Evolutionary conservation across 1,140 invertebrate species (phyloP).

Genomic region (Drosophila pseudoobscura): DNA sequence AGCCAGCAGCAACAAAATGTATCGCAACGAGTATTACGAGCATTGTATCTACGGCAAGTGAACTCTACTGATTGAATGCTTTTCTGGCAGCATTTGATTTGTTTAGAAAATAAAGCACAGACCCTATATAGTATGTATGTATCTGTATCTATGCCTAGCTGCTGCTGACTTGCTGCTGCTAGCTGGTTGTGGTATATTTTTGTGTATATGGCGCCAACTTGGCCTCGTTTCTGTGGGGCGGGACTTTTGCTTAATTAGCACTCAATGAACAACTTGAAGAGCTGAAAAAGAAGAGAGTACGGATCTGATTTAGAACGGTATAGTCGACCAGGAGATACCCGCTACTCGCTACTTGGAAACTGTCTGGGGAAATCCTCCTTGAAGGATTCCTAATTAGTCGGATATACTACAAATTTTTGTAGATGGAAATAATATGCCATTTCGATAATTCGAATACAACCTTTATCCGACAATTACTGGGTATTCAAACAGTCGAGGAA

Average conservation of each 20-base stretch:
- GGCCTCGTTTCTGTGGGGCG: constrained; percentile 70
- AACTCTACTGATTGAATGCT: constrained; percentile 74
- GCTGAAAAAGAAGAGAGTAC: constrained; percentile 3
- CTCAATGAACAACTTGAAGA: constrained; percentile 72
- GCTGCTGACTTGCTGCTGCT: constrained; percentile 28
- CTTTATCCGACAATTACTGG: neutral
- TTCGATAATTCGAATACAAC: too few species aligned
- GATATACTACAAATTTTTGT: too few species aligned
- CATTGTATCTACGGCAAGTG: constrained; percentile 33
- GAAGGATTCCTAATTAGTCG: too few species aligned
- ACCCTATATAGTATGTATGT: constrained; percentile 33
- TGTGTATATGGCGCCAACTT: constrained; percentile 73
- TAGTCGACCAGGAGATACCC: too few species aligned
- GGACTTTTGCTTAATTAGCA: constrained; percentile 78
- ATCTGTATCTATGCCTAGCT: constrained; percentile 26
- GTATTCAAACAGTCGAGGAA: constrained; percentile 34
- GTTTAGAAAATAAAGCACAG: constrained; percentile 78
- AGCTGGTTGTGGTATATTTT: constrained; percentile 41
- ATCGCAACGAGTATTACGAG: constrained; percentile 10
- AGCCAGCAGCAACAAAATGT: constrained; percentile 11
- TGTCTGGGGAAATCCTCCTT: too few species aligned
- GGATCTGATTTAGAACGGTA: too few species aligned
- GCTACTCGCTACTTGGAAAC: too few species aligned
- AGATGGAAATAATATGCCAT: too few species aligned
- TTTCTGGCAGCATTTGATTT: constrained; percentile 77